Conservation (phyloP, 1,140 invertebrate genomes). For the Drosophila pallidifrons region DNA sequence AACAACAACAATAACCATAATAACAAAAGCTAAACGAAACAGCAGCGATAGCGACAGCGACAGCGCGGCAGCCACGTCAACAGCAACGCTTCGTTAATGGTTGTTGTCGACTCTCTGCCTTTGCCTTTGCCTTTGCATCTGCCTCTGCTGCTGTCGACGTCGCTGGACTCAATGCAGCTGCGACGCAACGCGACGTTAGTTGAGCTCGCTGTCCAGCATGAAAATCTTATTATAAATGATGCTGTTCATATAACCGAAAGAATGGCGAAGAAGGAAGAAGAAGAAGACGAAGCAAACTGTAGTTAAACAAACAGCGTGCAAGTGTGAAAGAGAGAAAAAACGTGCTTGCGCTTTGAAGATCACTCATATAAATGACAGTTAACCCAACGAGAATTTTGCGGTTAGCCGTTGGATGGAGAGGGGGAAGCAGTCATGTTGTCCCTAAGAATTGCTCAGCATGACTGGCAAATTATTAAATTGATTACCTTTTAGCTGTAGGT, state of each 20-base stretch:
- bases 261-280: conserved; percentile 18
- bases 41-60: not conserved
- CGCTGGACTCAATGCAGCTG: conserved; percentile 20
- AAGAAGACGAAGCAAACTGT: not conserved
- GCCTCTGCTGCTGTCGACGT: not conserved
- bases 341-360: conserved; percentile 3
- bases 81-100: conserved; percentile 29
- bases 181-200: not conserved
- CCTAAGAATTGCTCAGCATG: conserved; percentile 4
- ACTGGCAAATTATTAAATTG: conserved; percentile 20
- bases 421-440: not conserved
- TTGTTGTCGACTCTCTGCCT: not conserved
- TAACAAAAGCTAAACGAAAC: conserved; percentile 35
- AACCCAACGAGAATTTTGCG: not conserved
- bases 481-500: conserved; percentile 9
- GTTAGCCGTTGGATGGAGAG: too few relatives aligned
- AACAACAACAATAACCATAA: conserved; percentile 38
- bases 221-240: conserved; percentile 76
- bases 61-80: conserved; percentile 10
- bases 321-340: not conserved
- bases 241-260: conserved; percentile 53
- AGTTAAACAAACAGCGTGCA: conserved; percentile 1
- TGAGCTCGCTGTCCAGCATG: conserved; percentile 39
- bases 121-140: too few relatives aligned
- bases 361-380: conserved; percentile 16